Conservation (phyloP, 2,797 vertebrate genomes). For the Dendrocincla fuliginosa region DNA sequence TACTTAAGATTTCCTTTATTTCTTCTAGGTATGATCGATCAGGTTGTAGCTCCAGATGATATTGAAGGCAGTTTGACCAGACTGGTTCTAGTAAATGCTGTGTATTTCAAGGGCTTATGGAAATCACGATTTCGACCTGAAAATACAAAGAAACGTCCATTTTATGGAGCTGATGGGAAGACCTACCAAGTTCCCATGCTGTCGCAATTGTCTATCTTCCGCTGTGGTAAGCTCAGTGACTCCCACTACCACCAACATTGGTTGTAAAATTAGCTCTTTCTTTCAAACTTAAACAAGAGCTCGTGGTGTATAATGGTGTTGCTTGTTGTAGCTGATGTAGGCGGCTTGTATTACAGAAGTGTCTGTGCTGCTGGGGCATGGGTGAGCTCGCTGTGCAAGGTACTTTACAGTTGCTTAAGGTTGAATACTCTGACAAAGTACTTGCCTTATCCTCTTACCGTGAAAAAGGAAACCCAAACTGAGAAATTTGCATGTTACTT, state of each 20-base stretch:
- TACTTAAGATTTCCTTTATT: background rate
- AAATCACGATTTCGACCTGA: conserved; percentile 90
- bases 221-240: conserved; percentile 80
- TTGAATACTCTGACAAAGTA: background rate
- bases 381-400: background rate
- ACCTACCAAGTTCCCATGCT: conserved; percentile 90
- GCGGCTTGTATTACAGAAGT: background rate
- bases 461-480: background rate
- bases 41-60: conserved; percentile 84
- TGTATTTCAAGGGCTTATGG: conserved; percentile 97
- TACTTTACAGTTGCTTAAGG: background rate
- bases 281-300: background rate
- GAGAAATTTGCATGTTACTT: background rate
- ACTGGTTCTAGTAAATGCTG: conserved; percentile 86
- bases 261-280: background rate
- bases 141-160: conserved; percentile 90
- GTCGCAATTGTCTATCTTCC: conserved; percentile 89
- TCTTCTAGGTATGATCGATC: conserved; percentile 88
- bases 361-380: background rate
- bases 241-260: background rate
- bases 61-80: conserved; percentile 82
- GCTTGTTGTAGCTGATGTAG: background rate
- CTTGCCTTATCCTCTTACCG: background rate
- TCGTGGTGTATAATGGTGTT: background rate
- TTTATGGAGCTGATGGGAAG: conserved; percentile 83